A percentile compares a stretch with the other conserved stretches of the same genome.
phyloP scores from a whole-genome alignment of 2,888 invertebrate species.

The Hipparchia sbordonii region DNA sequence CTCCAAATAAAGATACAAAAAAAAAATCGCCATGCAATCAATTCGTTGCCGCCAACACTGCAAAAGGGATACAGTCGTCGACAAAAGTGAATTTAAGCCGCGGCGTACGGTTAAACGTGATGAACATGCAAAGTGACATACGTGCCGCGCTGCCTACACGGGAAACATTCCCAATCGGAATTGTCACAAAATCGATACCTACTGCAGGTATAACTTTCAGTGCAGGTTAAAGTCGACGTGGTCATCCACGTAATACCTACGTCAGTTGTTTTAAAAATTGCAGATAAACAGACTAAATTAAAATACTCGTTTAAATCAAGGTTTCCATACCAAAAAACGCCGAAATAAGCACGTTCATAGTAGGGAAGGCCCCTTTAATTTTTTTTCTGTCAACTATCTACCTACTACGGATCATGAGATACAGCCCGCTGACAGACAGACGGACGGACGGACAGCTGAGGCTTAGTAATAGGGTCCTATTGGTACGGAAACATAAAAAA shows the following conservation, averaged over 20 bases:
- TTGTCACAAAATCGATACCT: constrained; percentile 33
- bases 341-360: no score
- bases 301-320: no score
- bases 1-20: constrained; percentile 17
- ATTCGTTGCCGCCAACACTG: constrained; percentile 36
- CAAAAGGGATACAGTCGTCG: constrained; percentile 43
- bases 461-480: no score
- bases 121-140: constrained; percentile 60
- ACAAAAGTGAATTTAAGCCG: constrained; percentile 47
- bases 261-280: no score
- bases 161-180: constrained; percentile 30
- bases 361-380: no score
- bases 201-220: constrained; percentile 12
- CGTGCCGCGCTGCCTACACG: constrained; percentile 33
- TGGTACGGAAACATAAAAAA: no score
- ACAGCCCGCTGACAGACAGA: no score
- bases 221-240: neutral
- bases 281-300: no score
- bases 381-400: no score
- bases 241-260: neutral
- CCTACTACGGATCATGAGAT: no score
- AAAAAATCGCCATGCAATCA: constrained; percentile 23
- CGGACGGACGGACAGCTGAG: no score
- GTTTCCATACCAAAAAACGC: no score
- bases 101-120: constrained; percentile 51